phyloP scores from a whole-genome alignment of 2,113 vertebrate species.

The Heterotilapia buettikoferi region DNA sequence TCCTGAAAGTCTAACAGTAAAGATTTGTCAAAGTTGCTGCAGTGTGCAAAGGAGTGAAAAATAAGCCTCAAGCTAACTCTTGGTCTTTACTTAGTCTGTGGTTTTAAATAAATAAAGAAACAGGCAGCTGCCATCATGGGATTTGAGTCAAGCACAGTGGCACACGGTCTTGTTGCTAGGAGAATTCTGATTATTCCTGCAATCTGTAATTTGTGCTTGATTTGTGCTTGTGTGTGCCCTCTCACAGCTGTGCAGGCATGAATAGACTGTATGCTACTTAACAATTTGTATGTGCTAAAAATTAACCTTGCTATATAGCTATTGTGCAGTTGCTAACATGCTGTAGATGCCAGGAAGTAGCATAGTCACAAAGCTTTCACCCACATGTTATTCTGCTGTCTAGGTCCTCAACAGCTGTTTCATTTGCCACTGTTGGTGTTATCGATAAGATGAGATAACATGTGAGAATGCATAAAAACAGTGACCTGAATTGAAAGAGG shows the following conservation, averaged over 20 bases:
- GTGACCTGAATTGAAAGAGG: not conserved
- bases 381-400: not conserved
- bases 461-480: not conserved
- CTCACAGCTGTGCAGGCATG: constrained; percentile 24
- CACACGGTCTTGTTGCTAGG: constrained; percentile 34
- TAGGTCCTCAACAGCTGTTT: not conserved
- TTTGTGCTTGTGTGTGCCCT: constrained; percentile 27
- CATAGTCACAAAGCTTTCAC: not conserved
- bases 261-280: not conserved
- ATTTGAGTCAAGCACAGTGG: constrained; percentile 13
- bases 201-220: constrained; percentile 43
- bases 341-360: not conserved
- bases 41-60: not conserved
- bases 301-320: not conserved
- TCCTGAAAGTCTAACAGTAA: not conserved
- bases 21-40: constrained; percentile 4
- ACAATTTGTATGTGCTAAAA: not conserved
- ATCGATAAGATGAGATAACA: not conserved
- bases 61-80: not conserved
- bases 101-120: constrained; percentile 22
- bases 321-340: not conserved
- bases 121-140: not conserved
- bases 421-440: not conserved
- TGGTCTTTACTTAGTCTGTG: not conserved
- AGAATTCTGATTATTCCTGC: constrained; percentile 41